Evolutionary conservation across 92 coral and sea anemone genomes (phyloP), one percentile per base, ranked within the genome.

Genomic region (Zoanthus sansibaricus): DNA sequence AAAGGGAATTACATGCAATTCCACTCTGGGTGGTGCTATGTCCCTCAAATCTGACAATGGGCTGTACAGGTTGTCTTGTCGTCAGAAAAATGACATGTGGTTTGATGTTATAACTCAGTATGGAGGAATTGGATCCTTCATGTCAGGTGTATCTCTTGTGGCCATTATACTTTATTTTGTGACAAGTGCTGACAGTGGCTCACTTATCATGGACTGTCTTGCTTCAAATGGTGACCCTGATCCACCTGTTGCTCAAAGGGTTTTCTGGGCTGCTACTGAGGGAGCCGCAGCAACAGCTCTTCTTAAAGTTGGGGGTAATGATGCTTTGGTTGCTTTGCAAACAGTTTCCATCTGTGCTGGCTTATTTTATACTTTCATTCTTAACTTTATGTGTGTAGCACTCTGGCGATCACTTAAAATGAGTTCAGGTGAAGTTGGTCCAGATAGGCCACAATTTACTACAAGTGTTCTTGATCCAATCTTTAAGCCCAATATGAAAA

Each of bases 161-260:
- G 79, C 82, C 1, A 75, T 75, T 16, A 72, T 71, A 48, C 70
- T 84, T 59, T 84, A 84, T n/a, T 84, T 84, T 72, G 88, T 84
- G 33, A 84, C 88, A 74, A 84, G 88, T 56, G 75, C 88, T 6
- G 88, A 84, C 37, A 84, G 88, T 51, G 87, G 87, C 18, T 83
- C 87, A 12, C 68, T 83, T 9, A 71, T 83, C 78, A 83, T 83
- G 16, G 87, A 83, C 37, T 83, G 87, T 66, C 87, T 83, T 45
- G 72, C 87, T 51, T 76, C 87, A 15, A 83, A 83, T 80, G 88
- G 88, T 31, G 76, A 73, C 42, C 88, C 82, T 16, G 88, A 84
- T 21, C 88, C 88, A 42, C 88, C 88, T 3, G 82, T 84, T 6
- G 59, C 72, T 56, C 88, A 84, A 55, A 78, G 88, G 20, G 25